Evolutionary conservation across 2,797 vertebrate genomes (phyloP).

Genomic region (Protosalanx chinensis): DNA sequence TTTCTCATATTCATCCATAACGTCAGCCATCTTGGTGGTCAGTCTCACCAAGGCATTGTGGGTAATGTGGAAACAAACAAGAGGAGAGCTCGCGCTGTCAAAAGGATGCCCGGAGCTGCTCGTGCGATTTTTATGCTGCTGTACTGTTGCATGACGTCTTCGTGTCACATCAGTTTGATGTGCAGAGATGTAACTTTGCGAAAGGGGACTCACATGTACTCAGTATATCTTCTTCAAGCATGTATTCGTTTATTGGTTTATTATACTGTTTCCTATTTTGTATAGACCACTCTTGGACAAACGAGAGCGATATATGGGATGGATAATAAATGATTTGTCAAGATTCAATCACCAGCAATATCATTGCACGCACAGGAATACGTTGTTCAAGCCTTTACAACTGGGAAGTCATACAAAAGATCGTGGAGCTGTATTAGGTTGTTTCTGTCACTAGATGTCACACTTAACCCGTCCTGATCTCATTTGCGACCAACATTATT

Average conservation of each 20-base stretch:
- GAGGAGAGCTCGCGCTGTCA: conserved; percentile 6
- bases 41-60: conserved; percentile 88
- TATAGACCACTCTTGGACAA: too few relatives aligned
- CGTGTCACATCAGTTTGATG: neutral
- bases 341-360: neutral
- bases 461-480: conserved; percentile 2
- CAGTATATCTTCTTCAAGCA: too few relatives aligned
- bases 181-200: neutral
- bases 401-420: too few relatives aligned
- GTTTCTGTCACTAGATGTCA: conserved; percentile 23
- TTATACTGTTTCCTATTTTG: neutral
- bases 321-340: too few relatives aligned
- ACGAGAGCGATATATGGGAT: too few relatives aligned
- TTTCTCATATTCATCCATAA: conserved; percentile 93
- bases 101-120: conserved; percentile 4
- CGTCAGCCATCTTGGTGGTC: conserved; percentile 95
- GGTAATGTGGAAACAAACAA: conserved; percentile 67
- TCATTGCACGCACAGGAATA: too few relatives aligned
- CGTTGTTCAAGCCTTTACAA: too few relatives aligned
- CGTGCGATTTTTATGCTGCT: conserved; percentile 9
- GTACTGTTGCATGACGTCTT: conserved; percentile 35
- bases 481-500: neutral
- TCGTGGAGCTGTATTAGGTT: neutral
- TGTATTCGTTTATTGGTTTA: neutral
- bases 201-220: too few relatives aligned